Conservation (phyloP, 2,888 invertebrate species). For the Andrena flavipes region DNA sequence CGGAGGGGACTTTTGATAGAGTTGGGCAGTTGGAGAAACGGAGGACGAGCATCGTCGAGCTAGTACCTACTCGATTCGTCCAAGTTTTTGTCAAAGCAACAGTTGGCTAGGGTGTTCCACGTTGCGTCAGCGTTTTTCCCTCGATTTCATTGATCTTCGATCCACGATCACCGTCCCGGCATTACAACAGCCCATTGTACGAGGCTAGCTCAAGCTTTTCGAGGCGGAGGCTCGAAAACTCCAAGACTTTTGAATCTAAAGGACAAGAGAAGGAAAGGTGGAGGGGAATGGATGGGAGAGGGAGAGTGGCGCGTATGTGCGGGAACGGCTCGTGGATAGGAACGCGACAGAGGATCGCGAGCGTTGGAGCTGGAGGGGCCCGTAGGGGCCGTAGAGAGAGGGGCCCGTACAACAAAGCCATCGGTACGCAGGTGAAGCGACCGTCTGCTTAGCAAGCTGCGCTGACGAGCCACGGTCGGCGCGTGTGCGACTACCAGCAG, state of each 20-base stretch:
- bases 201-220: neutral
- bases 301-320: neutral
- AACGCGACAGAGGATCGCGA: conserved; percentile 12
- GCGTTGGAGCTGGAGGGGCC: neutral
- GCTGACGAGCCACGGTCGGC: conserved; percentile 52
- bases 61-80: neutral
- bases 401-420: conserved; percentile 66
- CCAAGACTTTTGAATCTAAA: neutral
- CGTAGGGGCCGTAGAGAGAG: conserved; percentile 19
- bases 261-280: neutral
- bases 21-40: neutral
- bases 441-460: conserved; percentile 75
- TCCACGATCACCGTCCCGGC: neutral
- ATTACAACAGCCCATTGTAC: neutral
- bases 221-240: neutral
- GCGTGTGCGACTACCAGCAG: conserved; percentile 57
- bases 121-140: neutral
- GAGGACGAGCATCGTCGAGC: neutral
- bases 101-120: neutral
- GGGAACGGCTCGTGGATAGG: conserved; percentile 22
- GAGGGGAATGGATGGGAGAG: neutral
- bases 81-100: conserved; percentile 1
- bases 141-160: neutral
- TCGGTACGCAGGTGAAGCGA: conserved; percentile 71
- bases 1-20: neutral